phyloP scores from a whole-genome alignment of 1,140 invertebrate species.

The Pantala flavescens region DNA sequence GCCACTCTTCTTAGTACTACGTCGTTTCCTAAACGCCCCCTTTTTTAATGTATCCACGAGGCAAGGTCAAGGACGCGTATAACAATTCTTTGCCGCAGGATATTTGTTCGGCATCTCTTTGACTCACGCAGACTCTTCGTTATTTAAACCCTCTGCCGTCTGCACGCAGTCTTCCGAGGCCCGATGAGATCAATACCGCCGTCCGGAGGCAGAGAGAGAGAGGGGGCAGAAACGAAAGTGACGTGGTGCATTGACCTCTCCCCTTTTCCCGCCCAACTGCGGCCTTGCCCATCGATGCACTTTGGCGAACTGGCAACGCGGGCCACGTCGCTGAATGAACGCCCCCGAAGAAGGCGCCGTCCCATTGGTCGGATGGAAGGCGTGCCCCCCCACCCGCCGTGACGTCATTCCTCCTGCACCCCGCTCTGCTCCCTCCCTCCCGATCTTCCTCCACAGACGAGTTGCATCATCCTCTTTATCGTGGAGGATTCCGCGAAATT shows the following conservation, averaged over 20 bases:
- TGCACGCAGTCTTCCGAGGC: background rate
- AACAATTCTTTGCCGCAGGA: too few species aligned
- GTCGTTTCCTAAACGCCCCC: too few species aligned
- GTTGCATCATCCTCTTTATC: background rate
- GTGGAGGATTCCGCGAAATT: too few species aligned
- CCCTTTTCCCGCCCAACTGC: slow-evolving; percentile 23
- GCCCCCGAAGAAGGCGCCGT: background rate
- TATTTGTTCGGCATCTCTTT: too few species aligned
- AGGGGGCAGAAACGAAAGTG: slow-evolving; percentile 16
- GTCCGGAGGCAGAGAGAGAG: slow-evolving; percentile 10
- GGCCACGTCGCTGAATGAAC: too few species aligned
- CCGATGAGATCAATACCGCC: background rate
- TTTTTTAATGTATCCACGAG: too few species aligned
- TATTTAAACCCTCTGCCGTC: too few species aligned
- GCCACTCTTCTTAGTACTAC: too few species aligned
- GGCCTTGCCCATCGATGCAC: slow-evolving; percentile 16
- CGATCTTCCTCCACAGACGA: background rate
- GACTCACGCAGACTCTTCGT: too few species aligned
- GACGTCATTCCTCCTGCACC: background rate
- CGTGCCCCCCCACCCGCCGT: background rate
- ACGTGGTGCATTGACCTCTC: slow-evolving; percentile 25
- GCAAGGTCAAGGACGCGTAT: too few species aligned
- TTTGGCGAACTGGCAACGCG: too few species aligned
- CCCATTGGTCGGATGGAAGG: background rate
- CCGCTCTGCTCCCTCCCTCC: background rate